A percentile compares a stretch with the other conserved stretches of the same genome.
These are phyloP conservation scores for Sterna hirundo DNA, from an alignment of 2,113 vertebrate species.

Conservation along the genomic window DNA sequence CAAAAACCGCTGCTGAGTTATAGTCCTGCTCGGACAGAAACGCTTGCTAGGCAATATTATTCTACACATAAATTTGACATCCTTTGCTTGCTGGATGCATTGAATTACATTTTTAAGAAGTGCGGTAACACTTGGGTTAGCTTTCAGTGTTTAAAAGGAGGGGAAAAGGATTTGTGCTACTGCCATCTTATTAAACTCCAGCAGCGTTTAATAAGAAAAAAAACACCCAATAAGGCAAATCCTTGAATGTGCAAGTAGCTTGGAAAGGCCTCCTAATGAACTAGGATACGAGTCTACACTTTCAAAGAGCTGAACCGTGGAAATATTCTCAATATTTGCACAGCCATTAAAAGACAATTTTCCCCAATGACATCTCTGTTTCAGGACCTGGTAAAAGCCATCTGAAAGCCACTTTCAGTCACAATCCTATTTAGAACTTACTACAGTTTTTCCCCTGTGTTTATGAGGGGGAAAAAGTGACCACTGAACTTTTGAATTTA, in stretches of 20 bases:
- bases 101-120: constrained; percentile 30
- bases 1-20: neutral
- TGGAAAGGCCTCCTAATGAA: constrained; percentile 13
- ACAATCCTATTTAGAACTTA: constrained; percentile 21
- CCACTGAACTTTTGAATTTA: constrained; percentile 39
- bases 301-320: neutral
- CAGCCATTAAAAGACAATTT: constrained; percentile 35
- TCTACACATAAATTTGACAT: constrained; percentile 27
- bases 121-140: neutral
- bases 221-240: constrained; percentile 39
- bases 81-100: constrained; percentile 42
- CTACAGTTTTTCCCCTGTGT: neutral
- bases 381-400: constrained; percentile 49
- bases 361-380: constrained; percentile 9
- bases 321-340: constrained; percentile 28
- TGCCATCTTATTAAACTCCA: constrained; percentile 45
- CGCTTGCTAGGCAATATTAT: constrained; percentile 25
- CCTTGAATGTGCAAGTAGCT: constrained; percentile 50
- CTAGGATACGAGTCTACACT: neutral
- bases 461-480: neutral
- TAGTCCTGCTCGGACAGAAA: neutral
- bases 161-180: constrained; percentile 16
- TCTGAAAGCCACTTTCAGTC: constrained; percentile 44
- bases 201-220: constrained; percentile 53
- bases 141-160: constrained; percentile 45